Evolutionary conservation across 2,888 invertebrate genomes (phyloP).

Genomic region (Melanostoma scalare): DNA sequence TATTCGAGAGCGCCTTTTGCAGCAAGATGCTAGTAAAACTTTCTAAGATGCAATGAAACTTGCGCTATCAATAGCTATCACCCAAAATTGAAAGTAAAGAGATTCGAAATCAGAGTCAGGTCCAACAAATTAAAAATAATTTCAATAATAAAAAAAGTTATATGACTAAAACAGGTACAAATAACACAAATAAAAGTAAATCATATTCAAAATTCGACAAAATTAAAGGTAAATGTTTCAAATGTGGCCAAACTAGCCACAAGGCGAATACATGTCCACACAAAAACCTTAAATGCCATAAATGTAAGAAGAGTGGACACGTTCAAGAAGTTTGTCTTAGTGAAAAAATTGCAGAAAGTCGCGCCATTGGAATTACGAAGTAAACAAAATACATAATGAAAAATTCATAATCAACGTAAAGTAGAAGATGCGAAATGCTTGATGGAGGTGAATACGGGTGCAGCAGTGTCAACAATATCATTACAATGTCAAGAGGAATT

Average conservation of each 20-base stretch:
- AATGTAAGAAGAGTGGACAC: conserved; percentile 21
- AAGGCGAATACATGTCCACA: conserved; percentile 17
- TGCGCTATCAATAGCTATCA: not conserved
- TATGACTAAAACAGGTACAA: too few relatives aligned
- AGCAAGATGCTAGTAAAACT: conserved; percentile 25
- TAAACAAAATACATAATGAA: not conserved
- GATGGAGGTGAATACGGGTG: conserved; percentile 12
- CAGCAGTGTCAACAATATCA: conserved; percentile 23
- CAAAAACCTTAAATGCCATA: conserved; percentile 19
- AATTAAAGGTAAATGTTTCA: too few relatives aligned
- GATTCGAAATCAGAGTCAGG: conserved; percentile 7
- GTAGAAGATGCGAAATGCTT: not conserved
- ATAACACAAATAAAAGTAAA: too few relatives aligned
- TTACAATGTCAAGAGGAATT: not conserved
- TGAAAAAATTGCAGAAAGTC: not conserved
- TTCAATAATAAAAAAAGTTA: too few relatives aligned
- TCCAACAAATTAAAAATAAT: not conserved
- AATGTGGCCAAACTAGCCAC: not conserved
- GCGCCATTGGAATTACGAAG: not conserved
- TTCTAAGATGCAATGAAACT: not conserved
- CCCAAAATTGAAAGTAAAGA: conserved; percentile 25
- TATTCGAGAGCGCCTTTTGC: not conserved
- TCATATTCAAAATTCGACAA: too few relatives aligned
- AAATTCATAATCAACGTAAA: too few relatives aligned
- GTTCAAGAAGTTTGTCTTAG: conserved; percentile 6